phyloP scores from a whole-genome alignment of 1,140 invertebrate genomes.

The Stenopsyche tienmushanensis region DNA sequence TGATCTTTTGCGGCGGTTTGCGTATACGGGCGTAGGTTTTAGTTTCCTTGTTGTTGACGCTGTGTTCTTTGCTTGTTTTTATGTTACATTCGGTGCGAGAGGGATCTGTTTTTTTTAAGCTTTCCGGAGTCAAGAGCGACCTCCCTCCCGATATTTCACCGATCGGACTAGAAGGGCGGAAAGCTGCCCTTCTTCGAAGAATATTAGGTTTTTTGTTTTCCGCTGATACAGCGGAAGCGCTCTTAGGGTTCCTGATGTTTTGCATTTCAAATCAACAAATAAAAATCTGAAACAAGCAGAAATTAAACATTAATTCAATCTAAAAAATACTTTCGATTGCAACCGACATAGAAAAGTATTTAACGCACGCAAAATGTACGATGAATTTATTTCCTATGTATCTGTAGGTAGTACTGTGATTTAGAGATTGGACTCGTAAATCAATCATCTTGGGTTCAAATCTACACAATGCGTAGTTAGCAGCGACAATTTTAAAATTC shows the following conservation, averaged over 20 bases:
- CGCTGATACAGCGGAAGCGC: slow-evolving; percentile 22
- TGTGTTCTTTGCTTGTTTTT: neutral
- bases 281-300: slow-evolving; percentile 13
- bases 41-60: neutral
- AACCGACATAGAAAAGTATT: too few species aligned
- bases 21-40: slow-evolving; percentile 6
- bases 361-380: too few species aligned
- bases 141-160: neutral
- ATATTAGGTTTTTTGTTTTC: slow-evolving; percentile 37
- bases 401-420: neutral
- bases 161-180: neutral
- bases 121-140: neutral
- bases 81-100: neutral
- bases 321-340: neutral
- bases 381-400: too few species aligned
- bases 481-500: too few species aligned
- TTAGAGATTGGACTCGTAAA: too few species aligned
- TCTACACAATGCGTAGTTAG: too few species aligned
- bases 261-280: slow-evolving; percentile 27
- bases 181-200: slow-evolving; percentile 23
- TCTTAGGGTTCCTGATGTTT: slow-evolving; percentile 23
- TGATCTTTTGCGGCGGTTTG: slow-evolving; percentile 27
- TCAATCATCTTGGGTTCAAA: too few species aligned
- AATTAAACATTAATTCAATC: neutral
- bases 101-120: neutral